These are phyloP conservation scores for Chiloscyllium plagiosum DNA, from an alignment of 2,113 vertebrate species.

Conservation along the genomic window DNA sequence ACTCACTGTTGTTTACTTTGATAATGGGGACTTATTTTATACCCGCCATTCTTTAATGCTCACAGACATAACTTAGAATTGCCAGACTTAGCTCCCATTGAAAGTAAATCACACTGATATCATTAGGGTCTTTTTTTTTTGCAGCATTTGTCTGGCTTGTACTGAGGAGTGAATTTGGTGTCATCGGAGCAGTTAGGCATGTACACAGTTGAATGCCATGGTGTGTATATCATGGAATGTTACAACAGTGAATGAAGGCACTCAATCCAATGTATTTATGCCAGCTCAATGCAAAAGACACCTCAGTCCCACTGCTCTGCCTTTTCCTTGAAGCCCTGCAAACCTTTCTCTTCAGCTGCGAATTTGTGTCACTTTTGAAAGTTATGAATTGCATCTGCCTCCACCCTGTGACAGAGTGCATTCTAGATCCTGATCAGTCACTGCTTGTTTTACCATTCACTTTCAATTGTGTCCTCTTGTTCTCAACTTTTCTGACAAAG, in stretches of 20 bases:
- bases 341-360: too few species aligned
- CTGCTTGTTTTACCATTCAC: background rate
- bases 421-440: too few species aligned
- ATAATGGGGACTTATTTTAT: conserved; percentile 12
- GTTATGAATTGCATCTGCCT: background rate
- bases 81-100: background rate
- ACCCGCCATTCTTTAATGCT: background rate
- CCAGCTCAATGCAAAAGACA: too few species aligned
- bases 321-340: too few species aligned
- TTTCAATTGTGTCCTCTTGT: background rate
- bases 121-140: background rate
- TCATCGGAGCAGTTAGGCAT: background rate
- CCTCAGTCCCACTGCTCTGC: too few species aligned
- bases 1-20: background rate
- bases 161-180: background rate
- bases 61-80: background rate
- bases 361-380: background rate
- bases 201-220: background rate
- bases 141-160: background rate
- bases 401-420: too few species aligned
- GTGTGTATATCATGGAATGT: background rate
- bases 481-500: background rate
- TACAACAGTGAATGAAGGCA: too few species aligned
- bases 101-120: background rate
- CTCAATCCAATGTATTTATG: too few species aligned